These are phyloP conservation scores for Aspidiotus destructor DNA, from an alignment of 2,888 invertebrate genomes.

Conservation along the genomic window DNA sequence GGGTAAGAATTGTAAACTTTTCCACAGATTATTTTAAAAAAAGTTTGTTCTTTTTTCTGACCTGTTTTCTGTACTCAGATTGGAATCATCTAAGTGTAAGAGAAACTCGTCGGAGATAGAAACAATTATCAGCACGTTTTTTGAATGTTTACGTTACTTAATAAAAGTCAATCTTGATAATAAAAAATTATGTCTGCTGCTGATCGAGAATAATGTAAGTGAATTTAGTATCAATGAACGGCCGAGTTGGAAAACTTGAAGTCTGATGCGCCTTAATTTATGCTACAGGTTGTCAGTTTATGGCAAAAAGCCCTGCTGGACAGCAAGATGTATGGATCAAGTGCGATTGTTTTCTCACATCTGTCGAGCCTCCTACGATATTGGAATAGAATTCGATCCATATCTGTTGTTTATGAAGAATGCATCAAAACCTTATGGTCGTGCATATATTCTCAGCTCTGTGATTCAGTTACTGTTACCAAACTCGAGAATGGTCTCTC, in stretches of 20 bases:
- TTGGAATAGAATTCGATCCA: constrained; percentile 8
- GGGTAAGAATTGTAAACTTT: constrained; percentile 48
- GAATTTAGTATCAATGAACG: neutral
- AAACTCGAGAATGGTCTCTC: neutral
- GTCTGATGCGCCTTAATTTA: neutral
- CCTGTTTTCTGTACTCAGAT: constrained; percentile 43
- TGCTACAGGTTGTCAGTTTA: constrained; percentile 15
- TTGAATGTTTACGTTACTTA: constrained; percentile 63
- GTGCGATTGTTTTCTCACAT: constrained; percentile 16
- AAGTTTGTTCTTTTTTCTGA: constrained; percentile 36
- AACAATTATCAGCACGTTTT: constrained; percentile 56
- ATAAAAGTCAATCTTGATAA: constrained; percentile 47
- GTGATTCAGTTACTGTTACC: neutral
- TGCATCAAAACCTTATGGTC: constrained; percentile 4
- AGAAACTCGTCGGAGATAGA: constrained; percentile 58
- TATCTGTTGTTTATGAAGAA: neutral
- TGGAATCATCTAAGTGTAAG: constrained; percentile 51
- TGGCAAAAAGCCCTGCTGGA: constrained; percentile 10
- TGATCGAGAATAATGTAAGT: constrained; percentile 35
- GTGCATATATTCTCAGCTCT: neutral
- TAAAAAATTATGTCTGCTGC: constrained; percentile 37
- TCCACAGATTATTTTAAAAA: neutral
- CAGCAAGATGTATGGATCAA: constrained; percentile 3
- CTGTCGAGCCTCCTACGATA: constrained; percentile 14
- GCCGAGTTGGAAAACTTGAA: too few relatives aligned